Base-by-base conservation (phyloP, 2,797 vertebrate species). In the Gymnoscopelus microlampas region DNA sequence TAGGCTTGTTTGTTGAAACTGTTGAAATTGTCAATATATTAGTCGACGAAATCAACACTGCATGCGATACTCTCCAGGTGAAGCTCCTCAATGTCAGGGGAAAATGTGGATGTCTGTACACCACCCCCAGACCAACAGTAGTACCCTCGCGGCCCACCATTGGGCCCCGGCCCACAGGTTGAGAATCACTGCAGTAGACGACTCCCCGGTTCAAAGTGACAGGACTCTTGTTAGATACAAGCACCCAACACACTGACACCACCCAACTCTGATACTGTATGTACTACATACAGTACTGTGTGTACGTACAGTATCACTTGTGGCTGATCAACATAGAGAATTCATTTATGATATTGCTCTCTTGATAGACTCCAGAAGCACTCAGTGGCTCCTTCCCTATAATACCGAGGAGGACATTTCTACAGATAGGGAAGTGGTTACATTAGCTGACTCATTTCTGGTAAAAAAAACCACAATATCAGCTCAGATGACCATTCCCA, bases 361-460 rank as follows among this genome's bases (percentile, higher is more conserved):
- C 10, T 54, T 64, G 53, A 78, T 60, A 49, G 15, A 66, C 72
- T 78, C 55, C 32, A 68, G 7, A 49, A 66, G 79, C 79, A 85
- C 85, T 85, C 62, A 88, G 70, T 57, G 56, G 73, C 61, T 73
- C 73, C 60, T 71, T 10, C 39, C 7, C 39, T 44, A 44, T 77
- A 74, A 84, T 85, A 78, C 53, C 54, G 0, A 24, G 64, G 0
- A 24, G 64, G 23, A 26, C 63, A 65, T 77, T 73, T 78, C 54
- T 68, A 61, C 55, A 65, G 57, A 51, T 58, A 76, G 80, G 83
- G 72, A 87, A 84, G 79, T 76, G 69, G 68, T 76, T 74, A 73
- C 87, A 90, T 89, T 88, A 86, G 78, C 76, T 35, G 65, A 79
- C 63, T 88, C 73, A 82, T 68, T 85, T 90, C 85, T 86, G 65